Evolutionary conservation across 2,888 invertebrate genomes (phyloP), one percentile per base, ranked within the genome.

Genomic region (Zelleria hepariella): DNA sequence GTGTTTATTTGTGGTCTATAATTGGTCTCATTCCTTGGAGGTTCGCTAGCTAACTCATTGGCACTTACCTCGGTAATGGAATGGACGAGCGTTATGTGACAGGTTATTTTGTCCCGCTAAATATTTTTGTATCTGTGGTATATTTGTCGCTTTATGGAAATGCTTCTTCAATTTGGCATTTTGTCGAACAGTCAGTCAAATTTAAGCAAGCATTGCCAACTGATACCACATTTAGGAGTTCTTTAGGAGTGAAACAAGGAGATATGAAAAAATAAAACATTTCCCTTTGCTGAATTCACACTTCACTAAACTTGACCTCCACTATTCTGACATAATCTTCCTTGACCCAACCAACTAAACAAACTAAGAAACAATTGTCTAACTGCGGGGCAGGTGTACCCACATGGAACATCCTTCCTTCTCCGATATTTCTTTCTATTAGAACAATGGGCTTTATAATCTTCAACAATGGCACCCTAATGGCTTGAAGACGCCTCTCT

Each of bases 371-470:
- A 27, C 32, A 8, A 55, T 55, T 21, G 54, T 54, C 27, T 24
- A 32, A 23, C 27, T 8, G 18, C 7, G 32, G 8, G 15, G 18
- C 10, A 32, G 55, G 55, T 55, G 55, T 55, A 18, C 27, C 18
- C 21, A 49, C 20, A 15, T 53, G 53, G 15, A n/a, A n/a, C 55
- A 55, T 32, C 32, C 32, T 55, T 55, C 32, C 55, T 55, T 55
- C 55, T 32, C 21, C 32, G n/a, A n/a, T n/a, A n/a, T n/a, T 15
- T 8, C 32, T 15, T 42, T 10, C 32, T 42, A n/a, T 42, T 53
- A 55, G 76, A 72, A 78, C 78, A 78, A 78, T 77, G 60, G 72
- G 58, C 63, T 65, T 73, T 78, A n/a, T n/a, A 77, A 77, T 77
- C 70, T 49, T 49, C 18, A 49, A 53, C 24, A 53, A 24, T 53